Evolutionary conservation across 2,888 invertebrate genomes (phyloP).

Genomic region (Caenorhabditis doughertyi): DNA sequence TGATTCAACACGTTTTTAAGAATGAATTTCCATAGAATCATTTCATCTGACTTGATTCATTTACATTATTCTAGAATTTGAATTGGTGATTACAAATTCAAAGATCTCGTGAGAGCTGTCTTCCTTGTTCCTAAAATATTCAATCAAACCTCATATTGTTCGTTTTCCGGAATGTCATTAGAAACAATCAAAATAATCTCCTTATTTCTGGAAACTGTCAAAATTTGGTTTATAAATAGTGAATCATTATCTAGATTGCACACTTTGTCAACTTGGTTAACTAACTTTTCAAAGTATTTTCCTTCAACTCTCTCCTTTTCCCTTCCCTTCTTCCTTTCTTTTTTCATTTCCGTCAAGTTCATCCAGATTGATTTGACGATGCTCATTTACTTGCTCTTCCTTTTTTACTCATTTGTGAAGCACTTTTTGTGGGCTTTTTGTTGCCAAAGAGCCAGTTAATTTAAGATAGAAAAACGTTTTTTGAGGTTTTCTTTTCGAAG

Average conservation of each 20-base stretch:
- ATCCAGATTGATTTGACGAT: slow-evolving; percentile 41
- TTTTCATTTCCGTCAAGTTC: slow-evolving; percentile 42
- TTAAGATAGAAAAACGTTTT: too few species aligned
- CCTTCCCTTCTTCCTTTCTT: not conserved
- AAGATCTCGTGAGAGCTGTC: slow-evolving; percentile 12
- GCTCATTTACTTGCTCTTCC: slow-evolving; percentile 28
- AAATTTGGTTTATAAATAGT: too few species aligned
- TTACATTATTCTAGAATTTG: not conserved
- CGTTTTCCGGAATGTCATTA: too few species aligned
- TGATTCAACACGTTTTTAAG: too few species aligned
- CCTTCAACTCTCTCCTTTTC: too few species aligned
- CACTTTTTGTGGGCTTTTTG: slow-evolving; percentile 8
- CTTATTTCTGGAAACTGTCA: too few species aligned
- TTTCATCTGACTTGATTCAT: not conserved
- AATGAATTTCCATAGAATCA: too few species aligned
- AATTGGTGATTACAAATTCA: not conserved
- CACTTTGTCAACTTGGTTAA: not conserved
- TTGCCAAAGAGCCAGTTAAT: not conserved
- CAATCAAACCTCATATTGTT: slow-evolving; percentile 4
- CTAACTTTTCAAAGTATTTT: slow-evolving; percentile 6
- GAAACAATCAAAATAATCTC: too few species aligned
- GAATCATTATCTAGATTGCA: not conserved
- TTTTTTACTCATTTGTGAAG: slow-evolving; percentile 2
- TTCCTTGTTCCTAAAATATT: slow-evolving; percentile 7
- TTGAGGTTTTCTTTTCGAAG: not conserved